Evolutionary conservation across 2,888 invertebrate genomes (phyloP), one percentile per base, ranked within the genome.

Genomic region (Rapana venosa): DNA sequence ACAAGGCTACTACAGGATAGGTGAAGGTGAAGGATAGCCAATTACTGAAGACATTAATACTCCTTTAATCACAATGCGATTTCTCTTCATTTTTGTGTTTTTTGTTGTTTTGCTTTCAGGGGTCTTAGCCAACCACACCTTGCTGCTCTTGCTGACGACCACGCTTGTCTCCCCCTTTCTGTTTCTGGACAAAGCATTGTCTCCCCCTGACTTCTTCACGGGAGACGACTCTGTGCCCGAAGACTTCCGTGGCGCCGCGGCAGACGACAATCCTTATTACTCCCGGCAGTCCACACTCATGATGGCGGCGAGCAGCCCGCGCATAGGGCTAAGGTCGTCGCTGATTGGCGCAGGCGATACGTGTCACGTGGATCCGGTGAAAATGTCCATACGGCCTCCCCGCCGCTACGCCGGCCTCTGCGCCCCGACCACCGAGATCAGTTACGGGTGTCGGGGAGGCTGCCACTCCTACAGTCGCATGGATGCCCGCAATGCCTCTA

Each of bases 401-500:
- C 89, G 47, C 35, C n/a, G 35, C n/a, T 87, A 87, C 79, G 79
- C 89, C 0, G 58, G 56, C 2, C 58, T 56, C 22, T 87, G 87
- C 26, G 56, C 47, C 11, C 86, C 89, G 36, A 87, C 58, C 17
- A 87, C 89, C 0, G 66, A 36, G 30, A 77, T 89, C 26, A 89
- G 87, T 32, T 87, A 35, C 32, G 91, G 90, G 56, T 92, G 91
- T 81, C 88, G 90, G 1, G 91, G 91, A 17, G 88, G 88, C 0
- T 92, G 91, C 66, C 22, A 86, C 4, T 92, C 91, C 17, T 91
- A 91, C 87, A 91, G 89, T 26, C 85, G 89, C 26, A 89, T 91
- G 47, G 90, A 92, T 35, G 79, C 77, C n/a, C 20, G 90, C 22
- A 91, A 91, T 70, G 32, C 89, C 79, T 91, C 89, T 20, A 90